These are phyloP conservation scores for Numenius arquata DNA, from an alignment of 2,113 vertebrate genomes.

Conservation along the genomic window DNA sequence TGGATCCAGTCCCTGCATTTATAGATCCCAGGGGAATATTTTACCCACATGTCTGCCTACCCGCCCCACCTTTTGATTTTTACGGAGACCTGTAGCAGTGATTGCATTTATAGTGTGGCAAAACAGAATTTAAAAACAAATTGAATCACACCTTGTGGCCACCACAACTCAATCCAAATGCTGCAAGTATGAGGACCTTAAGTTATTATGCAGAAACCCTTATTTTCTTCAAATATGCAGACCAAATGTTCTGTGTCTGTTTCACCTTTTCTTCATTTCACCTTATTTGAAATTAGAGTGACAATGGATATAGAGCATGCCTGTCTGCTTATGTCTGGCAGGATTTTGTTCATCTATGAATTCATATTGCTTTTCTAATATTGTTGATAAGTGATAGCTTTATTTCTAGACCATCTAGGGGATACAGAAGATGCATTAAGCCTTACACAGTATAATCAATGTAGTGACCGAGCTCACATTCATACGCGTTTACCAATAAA, in stretches of 20 bases:
- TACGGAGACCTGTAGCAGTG: neutral
- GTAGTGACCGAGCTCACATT: neutral
- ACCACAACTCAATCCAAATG: slow-evolving; percentile 15
- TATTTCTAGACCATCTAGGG: neutral
- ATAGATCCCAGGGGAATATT: neutral
- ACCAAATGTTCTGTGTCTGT: slow-evolving; percentile 44
- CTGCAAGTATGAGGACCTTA: neutral
- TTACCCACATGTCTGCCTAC: neutral
- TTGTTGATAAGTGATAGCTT: neutral
- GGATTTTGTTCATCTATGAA: neutral
- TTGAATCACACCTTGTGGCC: slow-evolving; percentile 39
- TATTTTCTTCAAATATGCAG: neutral
- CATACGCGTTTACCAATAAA: neutral
- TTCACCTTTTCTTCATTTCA: slow-evolving; percentile 39
- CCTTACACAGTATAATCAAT: neutral
- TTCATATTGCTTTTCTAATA: slow-evolving; percentile 28
- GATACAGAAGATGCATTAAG: neutral
- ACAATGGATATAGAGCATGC: slow-evolving; percentile 12
- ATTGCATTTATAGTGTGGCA: slow-evolving; percentile 34
- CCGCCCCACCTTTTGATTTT: slow-evolving; percentile 12
- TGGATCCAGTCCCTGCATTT: neutral
- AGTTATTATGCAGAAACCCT: slow-evolving; percentile 6
- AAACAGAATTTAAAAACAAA: slow-evolving; percentile 45
- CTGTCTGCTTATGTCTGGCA: neutral
- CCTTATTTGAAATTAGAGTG: slow-evolving; percentile 24